These are phyloP conservation scores for Melipona quadrifasciata DNA, from an alignment of 1,140 invertebrate genomes.

Conservation along the genomic window DNA sequence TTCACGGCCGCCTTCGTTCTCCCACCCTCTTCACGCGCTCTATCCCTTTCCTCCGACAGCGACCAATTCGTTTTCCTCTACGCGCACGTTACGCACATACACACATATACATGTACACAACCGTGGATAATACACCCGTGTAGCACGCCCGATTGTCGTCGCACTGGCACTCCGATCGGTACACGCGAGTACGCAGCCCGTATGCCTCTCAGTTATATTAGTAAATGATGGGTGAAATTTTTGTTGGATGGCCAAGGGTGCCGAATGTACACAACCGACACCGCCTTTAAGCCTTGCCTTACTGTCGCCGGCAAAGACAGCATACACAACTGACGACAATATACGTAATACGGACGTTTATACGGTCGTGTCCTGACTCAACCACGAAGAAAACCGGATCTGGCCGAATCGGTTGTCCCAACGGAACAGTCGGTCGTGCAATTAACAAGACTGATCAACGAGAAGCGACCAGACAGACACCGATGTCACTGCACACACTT, in stretches of 20 bases:
- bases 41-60: conserved; percentile 31
- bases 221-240: conserved; percentile 43
- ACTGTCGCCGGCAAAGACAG: conserved; percentile 54
- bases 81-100: conserved; percentile 66
- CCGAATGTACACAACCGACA: conserved; percentile 44
- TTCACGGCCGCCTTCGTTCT: conserved; percentile 63
- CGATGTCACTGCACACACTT: conserved; percentile 65
- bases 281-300: conserved; percentile 48
- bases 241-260: conserved; percentile 30
- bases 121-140: conserved; percentile 54
- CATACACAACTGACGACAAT: conserved; percentile 40
- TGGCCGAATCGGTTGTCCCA: conserved; percentile 23
- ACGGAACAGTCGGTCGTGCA: conserved; percentile 22
- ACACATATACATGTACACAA: conserved; percentile 52
- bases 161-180: conserved; percentile 61
- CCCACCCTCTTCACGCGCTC: conserved; percentile 30
- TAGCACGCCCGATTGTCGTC: conserved; percentile 59
- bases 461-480: conserved; percentile 51
- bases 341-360: conserved; percentile 26
- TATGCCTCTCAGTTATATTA: conserved; percentile 34
- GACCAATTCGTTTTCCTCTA: conserved; percentile 49
- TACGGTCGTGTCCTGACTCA: conserved; percentile 7
- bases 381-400: conserved; percentile 40
- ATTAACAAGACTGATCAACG: conserved; percentile 38
- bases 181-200: conserved; percentile 54